Evolutionary conservation across 1,140 invertebrate species (phyloP).

Genomic region (Monomorium pharaonis): DNA sequence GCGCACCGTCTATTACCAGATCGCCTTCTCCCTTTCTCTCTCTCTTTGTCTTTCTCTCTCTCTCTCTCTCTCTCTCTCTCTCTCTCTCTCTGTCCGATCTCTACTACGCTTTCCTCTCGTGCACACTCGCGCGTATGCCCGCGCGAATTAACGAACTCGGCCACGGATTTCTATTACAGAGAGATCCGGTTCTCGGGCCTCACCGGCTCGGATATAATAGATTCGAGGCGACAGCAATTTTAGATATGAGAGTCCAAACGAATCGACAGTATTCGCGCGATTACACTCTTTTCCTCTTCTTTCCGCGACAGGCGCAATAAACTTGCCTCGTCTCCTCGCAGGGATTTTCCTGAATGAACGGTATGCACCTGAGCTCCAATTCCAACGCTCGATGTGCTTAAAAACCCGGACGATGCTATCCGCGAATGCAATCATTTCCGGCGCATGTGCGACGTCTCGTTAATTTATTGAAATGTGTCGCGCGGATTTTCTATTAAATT

Average conservation of each 20-base stretch:
- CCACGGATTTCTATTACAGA: conserved; percentile 56
- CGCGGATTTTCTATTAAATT: conserved; percentile 51
- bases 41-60: not conserved
- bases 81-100: not conserved
- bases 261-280: conserved; percentile 65
- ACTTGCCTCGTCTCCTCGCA: conserved; percentile 44
- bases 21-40: conserved; percentile 32
- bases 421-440: conserved; percentile 58
- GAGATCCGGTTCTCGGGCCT: conserved; percentile 27
- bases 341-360: conserved; percentile 55
- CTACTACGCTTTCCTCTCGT: not conserved
- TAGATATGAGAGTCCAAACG: conserved; percentile 65
- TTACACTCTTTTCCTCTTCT: conserved; percentile 62
- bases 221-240: conserved; percentile 65
- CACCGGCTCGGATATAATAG: conserved; percentile 53
- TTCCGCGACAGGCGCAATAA: conserved; percentile 43
- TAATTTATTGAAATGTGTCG: conserved; percentile 58
- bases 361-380: conserved; percentile 66
- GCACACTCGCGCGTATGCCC: not conserved
- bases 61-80: not conserved
- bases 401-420: conserved; percentile 56
- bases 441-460: conserved; percentile 39
- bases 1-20: not conserved
- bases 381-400: conserved; percentile 63
- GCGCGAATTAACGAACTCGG: conserved; percentile 56